These are phyloP conservation scores for Drosophila nannoptera DNA, from an alignment of 1,140 invertebrate species.

Conservation along the genomic window DNA sequence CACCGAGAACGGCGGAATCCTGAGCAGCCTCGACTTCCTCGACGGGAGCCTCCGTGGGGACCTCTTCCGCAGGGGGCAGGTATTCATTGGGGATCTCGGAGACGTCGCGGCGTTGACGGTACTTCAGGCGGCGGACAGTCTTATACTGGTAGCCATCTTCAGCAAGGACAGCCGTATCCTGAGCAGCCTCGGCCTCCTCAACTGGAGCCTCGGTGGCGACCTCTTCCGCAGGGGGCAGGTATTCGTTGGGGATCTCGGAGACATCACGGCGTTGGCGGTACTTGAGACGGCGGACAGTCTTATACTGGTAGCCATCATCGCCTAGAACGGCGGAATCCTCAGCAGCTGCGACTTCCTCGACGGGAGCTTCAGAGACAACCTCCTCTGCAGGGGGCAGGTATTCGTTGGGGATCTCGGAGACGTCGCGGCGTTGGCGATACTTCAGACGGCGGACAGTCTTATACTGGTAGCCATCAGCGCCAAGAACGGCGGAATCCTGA, in stretches of 20 bases:
- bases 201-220: slow-evolving; percentile 26
- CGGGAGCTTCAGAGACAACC: slow-evolving; percentile 19
- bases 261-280: slow-evolving; percentile 62
- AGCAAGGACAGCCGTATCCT: slow-evolving; percentile 36
- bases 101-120: slow-evolving; percentile 61
- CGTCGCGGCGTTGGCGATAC: slow-evolving; percentile 58
- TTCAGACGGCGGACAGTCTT: slow-evolving; percentile 56
- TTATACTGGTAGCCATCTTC: slow-evolving; percentile 59
- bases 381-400: slow-evolving; percentile 59
- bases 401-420: slow-evolving; percentile 54
- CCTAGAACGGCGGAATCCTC: slow-evolving; percentile 22
- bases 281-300: slow-evolving; percentile 53
- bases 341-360: slow-evolving; percentile 22
- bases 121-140: slow-evolving; percentile 49
- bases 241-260: slow-evolving; percentile 54
- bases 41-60: slow-evolving; percentile 16
- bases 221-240: slow-evolving; percentile 56
- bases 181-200: slow-evolving; percentile 14
- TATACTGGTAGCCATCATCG: slow-evolving; percentile 59
- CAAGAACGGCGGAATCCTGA: slow-evolving; percentile 13
- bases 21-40: slow-evolving; percentile 17
- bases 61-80: slow-evolving; percentile 46
- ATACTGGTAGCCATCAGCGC: slow-evolving; percentile 56
- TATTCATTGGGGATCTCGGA: slow-evolving; percentile 55
- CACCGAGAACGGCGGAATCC: slow-evolving; percentile 37